Base-by-base conservation (phyloP, 2,888 invertebrate species). In the Hedychridium roseum region DNA sequence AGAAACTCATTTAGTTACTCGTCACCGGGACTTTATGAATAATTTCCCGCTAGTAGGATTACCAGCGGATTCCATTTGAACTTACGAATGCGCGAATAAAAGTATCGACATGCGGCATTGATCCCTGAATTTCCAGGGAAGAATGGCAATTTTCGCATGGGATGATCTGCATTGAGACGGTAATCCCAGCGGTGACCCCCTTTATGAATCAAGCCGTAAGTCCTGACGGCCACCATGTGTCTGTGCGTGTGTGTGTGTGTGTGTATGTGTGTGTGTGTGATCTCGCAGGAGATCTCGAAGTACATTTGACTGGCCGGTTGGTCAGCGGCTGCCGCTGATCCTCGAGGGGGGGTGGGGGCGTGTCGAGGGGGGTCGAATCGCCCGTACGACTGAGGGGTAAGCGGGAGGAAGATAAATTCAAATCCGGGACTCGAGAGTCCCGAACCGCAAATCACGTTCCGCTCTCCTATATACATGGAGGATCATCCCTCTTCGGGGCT, bases 381-480 rank as follows among this genome's bases (percentile, higher is more conserved):
- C n/a, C 2, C n/a, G 27, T 12, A 28, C 30, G 58, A 35, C 47
- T 36, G 35, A 32, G 46, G 47, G 58, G 39, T 12, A 49, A 37
- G 38, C 47, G 42, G 58, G 50, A 60, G 57, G 60, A 64, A 70
- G 72, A 72, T 74, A 73, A 74, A 71, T 73, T 71, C 73, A 73
- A 73, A 73, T 73, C 73, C 70, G 50, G 57, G 70, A 69, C 64
- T 67, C 60, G 53, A 53, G 51, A 64, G 63, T 68, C 64, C 62
- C 65, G 64, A 65, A 70, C 72, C 71, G 69, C 74, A 73, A 74
- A 74, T 74, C 74, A 74, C 70, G 70, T 66, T 67, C 66, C 62
- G 54, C 60, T 67, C n/a, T n/a, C 57, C 66, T 71, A 73, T 73
- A 70, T 71, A 68, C 66, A 64, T 65, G 46, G 55, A 59, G 72